These are phyloP conservation scores for Prunella strophiata DNA, from an alignment of 2,797 vertebrate genomes.

Conservation along the genomic window DNA sequence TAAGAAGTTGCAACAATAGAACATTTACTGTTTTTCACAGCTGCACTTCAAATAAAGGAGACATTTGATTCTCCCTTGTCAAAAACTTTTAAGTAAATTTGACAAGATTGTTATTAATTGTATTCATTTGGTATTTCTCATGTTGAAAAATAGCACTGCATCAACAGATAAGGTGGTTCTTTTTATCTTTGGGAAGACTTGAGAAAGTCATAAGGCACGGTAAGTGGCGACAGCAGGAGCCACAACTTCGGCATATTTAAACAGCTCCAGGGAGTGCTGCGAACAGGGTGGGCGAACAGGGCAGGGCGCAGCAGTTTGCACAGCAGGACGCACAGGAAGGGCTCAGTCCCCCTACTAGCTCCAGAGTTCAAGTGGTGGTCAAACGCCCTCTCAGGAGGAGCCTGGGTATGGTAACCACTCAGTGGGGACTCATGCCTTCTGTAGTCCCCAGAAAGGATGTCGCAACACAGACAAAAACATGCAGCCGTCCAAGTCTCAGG, in stretches of 20 bases:
- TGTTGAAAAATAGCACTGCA: not conserved
- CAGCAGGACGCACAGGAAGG: not conserved
- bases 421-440: not conserved
- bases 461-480: not conserved
- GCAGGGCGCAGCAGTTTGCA: not conserved
- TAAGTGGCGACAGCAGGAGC: not conserved
- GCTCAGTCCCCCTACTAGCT: not conserved
- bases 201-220: not conserved
- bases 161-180: not conserved
- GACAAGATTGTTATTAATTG: not conserved
- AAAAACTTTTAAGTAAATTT: not conserved
- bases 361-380: not conserved
- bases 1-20: not conserved
- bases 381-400: not conserved
- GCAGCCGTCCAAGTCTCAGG: not conserved
- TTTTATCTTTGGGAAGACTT: not conserved
- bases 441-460: not conserved
- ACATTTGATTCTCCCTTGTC: not conserved
- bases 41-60: not conserved
- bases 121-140: not conserved
- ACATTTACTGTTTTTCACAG: not conserved
- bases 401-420: not conserved
- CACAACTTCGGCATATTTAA: not conserved
- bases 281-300: not conserved
- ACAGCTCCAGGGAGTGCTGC: not conserved